Percentiles rank a stretch among this genome's conserved stretches.
These are phyloP conservation scores for Falco berigora DNA, from an alignment of 2,797 vertebrate species.

Conservation along the genomic window DNA sequence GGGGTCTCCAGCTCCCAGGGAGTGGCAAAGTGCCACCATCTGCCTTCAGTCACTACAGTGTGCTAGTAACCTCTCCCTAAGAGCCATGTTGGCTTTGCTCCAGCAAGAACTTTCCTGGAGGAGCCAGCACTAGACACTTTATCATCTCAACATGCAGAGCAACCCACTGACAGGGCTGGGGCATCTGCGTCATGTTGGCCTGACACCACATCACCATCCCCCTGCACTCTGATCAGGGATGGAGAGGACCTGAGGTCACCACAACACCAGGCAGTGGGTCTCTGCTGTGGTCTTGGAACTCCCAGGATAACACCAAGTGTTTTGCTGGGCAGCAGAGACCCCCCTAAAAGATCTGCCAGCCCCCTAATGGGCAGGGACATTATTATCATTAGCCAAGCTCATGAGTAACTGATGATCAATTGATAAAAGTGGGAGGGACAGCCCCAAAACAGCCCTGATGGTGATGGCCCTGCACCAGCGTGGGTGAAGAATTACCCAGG, in stretches of 20 bases:
- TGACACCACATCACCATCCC: rapidly evolving
- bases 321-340: rapidly evolving
- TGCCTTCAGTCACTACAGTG: not conserved
- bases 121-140: not conserved
- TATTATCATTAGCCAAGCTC: not conserved
- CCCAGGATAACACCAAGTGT: too few species aligned
- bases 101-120: not conserved
- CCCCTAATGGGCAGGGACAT: rapidly evolving
- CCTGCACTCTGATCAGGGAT: not conserved
- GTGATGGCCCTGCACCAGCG: not conserved
- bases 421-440: not conserved
- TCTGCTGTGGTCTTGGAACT: rapidly evolving
- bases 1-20: too few species aligned
- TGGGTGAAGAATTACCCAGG: not conserved
- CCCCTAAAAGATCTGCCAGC: not conserved
- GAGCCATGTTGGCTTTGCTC: not conserved
- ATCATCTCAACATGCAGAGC: not conserved
- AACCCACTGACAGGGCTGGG: not conserved
- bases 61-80: not conserved
- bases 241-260: not conserved
- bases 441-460: not conserved
- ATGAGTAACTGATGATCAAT: not conserved
- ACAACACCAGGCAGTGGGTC: not conserved
- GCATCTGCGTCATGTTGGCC: not conserved
- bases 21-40: not conserved